Evolutionary conservation across 2,888 invertebrate species (phyloP).

Genomic region (Acleris laterana): DNA sequence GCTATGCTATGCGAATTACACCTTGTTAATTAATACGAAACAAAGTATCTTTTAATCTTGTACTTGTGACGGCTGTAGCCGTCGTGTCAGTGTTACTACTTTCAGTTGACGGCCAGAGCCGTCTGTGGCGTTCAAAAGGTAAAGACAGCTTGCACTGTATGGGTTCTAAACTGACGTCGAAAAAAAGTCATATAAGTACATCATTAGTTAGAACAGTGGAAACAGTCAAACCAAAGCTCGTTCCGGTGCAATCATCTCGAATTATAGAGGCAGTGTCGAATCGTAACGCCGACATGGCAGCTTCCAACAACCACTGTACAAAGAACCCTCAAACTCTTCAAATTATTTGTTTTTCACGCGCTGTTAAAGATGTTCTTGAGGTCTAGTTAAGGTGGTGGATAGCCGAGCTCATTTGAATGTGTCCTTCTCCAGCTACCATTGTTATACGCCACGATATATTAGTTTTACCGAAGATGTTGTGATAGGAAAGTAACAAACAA

Average conservation of each 20-base stretch:
- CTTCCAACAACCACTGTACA: conserved; percentile 38
- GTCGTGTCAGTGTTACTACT: too few species aligned
- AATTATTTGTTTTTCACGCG: conserved; percentile 41
- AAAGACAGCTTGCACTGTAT: too few species aligned
- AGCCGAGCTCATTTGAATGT: conserved; percentile 53
- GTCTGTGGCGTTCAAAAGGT: too few species aligned
- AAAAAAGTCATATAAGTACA: not conserved
- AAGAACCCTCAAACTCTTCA: conserved; percentile 40
- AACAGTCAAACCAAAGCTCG: conserved; percentile 58
- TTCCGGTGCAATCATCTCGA: conserved; percentile 75
- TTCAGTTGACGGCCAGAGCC: too few species aligned
- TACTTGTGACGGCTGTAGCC: too few species aligned
- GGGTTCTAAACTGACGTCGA: too few species aligned
- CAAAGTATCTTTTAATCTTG: too few species aligned
- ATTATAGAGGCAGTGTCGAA: conserved; percentile 66
- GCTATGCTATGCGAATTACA: too few species aligned
- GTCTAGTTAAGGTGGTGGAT: conserved; percentile 53
- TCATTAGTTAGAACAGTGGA: conserved; percentile 49
- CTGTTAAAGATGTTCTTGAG: conserved; percentile 37
- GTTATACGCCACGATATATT: conserved; percentile 63
- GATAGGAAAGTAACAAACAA: conserved; percentile 52
- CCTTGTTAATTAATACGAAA: too few species aligned
- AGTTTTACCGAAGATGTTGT: conserved; percentile 56
- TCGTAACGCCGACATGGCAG: conserved; percentile 68
- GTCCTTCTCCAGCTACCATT: conserved; percentile 70